Evolutionary conservation across 1,140 invertebrate genomes (phyloP).

Genomic region (Ceratina australensis): DNA sequence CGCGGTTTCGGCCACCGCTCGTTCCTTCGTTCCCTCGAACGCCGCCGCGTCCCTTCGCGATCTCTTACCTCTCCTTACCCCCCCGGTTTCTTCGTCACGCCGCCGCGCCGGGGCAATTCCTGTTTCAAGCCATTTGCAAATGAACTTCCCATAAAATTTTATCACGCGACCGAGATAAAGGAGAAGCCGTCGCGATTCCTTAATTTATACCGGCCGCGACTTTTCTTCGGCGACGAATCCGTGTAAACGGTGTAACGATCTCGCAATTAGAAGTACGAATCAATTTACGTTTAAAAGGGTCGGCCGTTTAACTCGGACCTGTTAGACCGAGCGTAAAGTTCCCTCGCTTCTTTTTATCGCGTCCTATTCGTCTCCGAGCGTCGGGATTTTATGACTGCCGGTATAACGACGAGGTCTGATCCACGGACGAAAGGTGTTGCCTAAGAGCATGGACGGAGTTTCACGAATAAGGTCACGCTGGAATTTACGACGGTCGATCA

Average conservation of each 20-base stretch:
- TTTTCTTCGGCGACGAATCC: not conserved
- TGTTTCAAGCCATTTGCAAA: constrained; percentile 50
- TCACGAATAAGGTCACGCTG: not conserved
- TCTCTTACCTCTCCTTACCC: constrained; percentile 13
- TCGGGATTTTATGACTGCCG: constrained; percentile 7
- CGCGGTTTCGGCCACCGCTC: constrained; percentile 66
- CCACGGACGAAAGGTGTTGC: not conserved
- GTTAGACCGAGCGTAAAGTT: constrained; percentile 4
- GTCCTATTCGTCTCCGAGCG: not conserved
- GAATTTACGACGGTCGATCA: constrained; percentile 11
- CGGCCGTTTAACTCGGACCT: not conserved
- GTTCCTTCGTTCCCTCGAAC: constrained; percentile 32
- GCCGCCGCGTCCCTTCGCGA: not conserved
- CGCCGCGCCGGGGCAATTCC: constrained; percentile 37
- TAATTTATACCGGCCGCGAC: constrained; percentile 38
- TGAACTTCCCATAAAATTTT: constrained; percentile 63
- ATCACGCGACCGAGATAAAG: constrained; percentile 39
- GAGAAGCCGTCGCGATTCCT: constrained; percentile 25
- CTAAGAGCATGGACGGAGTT: not conserved
- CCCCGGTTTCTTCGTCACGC: constrained; percentile 33
- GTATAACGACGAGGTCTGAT: constrained; percentile 15
- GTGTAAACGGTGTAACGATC: not conserved
- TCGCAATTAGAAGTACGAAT: constrained; percentile 10
- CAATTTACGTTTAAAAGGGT: constrained; percentile 6
- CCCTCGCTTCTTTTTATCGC: constrained; percentile 6